Base-by-base conservation (phyloP, 1,140 invertebrate species). In the Caenorhabditis briggsae region DNA sequence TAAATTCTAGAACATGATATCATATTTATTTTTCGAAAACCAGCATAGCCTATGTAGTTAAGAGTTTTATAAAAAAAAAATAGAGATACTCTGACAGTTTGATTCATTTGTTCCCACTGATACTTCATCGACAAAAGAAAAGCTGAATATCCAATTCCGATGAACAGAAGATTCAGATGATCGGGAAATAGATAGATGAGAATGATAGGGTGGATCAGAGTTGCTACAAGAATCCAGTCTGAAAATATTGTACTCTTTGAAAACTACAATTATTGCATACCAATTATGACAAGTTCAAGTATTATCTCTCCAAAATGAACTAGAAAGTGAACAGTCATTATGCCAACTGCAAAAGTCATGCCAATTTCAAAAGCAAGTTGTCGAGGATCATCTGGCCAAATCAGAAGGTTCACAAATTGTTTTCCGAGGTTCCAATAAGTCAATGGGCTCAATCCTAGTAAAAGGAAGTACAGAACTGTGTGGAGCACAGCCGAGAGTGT, bases 361-460 rank as follows among this genome's bases (percentile, higher is more conserved):
- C 33, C 64, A 2, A 70, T 43, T 46, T 70, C 12, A 18, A 70
- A 18, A 14, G 18, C 41, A 18, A 70, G 64, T 46, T 70, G 64
- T 25, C 41, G 9, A 43, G 64, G 41, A 46, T 70, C 64, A 70
- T 70, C 64, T 46, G 64, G 64, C 64, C 64, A 70, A 43, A 70
- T 41, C 7, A 70, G 18, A 18, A 70, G 18, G 46, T 70, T 70
- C 5, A 70, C 43, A 8, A 70, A 70, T 9, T 70, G 64, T 18
- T 70, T 70, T 70, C 64, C 64, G 3, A 70, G 16, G 43, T 70
- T 70, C 64, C 64, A 70, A 70, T 70, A 70, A 6, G 64, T 70
- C 16, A 46, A 5, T 16, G 64, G 16, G 18, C 64, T 70, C 14
- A 70, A 70, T 43, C 64, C 64, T 7, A 46, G 12, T 14, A 70